A percentile compares a stretch with the other conserved stretches of the same genome.
Evolutionary conservation across 2,797 vertebrate species (phyloP).

Genomic region (Muraenolepis orangiensis): DNA sequence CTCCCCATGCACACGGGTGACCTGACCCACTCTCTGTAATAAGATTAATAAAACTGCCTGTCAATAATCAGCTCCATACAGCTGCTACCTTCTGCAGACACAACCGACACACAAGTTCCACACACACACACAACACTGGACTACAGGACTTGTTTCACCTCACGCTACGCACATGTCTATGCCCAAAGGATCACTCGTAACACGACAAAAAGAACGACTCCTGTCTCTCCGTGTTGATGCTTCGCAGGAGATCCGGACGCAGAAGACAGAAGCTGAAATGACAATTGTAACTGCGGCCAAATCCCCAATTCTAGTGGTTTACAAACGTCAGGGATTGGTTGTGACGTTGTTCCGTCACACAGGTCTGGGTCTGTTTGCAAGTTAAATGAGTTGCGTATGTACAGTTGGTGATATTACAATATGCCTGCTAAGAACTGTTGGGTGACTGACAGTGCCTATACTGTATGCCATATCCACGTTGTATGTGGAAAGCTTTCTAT

Average conservation of each 20-base stretch:
- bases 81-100: neutral
- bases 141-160: neutral
- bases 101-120: neutral
- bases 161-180: neutral
- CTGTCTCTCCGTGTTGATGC: neutral
- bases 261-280: neutral
- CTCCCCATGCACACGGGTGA: neutral
- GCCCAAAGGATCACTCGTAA: neutral
- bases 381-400: neutral
- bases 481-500: constrained; percentile 58
- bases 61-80: neutral
- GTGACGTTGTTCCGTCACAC: neutral
- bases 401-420: constrained; percentile 19
- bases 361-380: constrained; percentile 1
- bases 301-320: neutral
- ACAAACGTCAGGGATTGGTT: neutral
- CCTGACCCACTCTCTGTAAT: constrained; percentile 1
- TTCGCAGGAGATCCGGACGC: neutral
- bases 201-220: neutral
- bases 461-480: constrained; percentile 55
- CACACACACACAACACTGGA: neutral
- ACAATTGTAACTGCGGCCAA: neutral
- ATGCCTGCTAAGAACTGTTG: constrained; percentile 42
- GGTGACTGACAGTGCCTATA: constrained; percentile 55
- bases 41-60: neutral